Conservation (phyloP, 2,797 vertebrate genomes). For the Enteromius paludinosus region DNA sequence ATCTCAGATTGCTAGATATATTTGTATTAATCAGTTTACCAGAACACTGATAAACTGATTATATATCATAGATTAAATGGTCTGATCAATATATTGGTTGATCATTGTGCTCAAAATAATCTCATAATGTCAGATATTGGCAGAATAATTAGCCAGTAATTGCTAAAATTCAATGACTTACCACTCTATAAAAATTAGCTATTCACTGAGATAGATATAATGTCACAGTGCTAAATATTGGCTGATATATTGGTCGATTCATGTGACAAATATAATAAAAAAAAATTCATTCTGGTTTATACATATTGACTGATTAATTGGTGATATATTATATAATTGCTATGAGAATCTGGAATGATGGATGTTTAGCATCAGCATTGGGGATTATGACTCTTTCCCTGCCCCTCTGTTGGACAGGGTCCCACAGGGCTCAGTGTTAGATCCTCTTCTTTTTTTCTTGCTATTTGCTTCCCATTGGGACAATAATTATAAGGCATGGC, state of each 20-base stretch:
- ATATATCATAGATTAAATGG: not conserved
- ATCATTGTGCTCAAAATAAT: not conserved
- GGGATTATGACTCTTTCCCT: too few species aligned
- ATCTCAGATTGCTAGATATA: not conserved
- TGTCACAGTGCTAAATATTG: not conserved
- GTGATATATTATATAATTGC: not conserved
- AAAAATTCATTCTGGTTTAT: not conserved
- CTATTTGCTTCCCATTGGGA: too few species aligned
- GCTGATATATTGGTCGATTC: not conserved
- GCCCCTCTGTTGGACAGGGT: too few species aligned
- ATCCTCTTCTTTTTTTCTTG: too few species aligned
- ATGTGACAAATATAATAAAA: not conserved
- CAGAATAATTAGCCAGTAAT: not conserved
- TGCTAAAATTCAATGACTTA: not conserved
- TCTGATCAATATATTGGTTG: not conserved
- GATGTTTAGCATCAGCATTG: too few species aligned
- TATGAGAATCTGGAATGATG: not conserved
- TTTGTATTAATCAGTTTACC: not conserved
- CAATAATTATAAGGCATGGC: too few species aligned
- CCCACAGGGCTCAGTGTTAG: too few species aligned
- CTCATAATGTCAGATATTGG: not conserved
- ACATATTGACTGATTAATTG: not conserved
- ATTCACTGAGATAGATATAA: not conserved
- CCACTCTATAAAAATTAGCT: not conserved
- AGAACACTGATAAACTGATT: not conserved